Evolutionary conservation across 2,113 vertebrate genomes (phyloP).

Genomic region (Neolamprologus tretocephalus): DNA sequence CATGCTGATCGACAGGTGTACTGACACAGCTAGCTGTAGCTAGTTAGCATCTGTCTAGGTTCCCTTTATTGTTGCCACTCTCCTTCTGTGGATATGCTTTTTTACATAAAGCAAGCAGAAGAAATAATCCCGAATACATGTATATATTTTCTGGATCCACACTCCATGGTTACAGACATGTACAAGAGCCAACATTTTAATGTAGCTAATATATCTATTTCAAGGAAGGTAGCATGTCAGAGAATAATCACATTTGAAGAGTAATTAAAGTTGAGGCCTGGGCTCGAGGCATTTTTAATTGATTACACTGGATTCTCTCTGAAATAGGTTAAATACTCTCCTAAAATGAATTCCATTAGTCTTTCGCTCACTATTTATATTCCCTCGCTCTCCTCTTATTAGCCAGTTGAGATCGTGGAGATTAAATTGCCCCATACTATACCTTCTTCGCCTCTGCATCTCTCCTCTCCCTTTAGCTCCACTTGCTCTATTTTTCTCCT

Average conservation of each 20-base stretch:
- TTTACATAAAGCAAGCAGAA: background rate
- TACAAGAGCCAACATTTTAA: background rate
- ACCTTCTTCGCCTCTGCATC: slow-evolving; percentile 4
- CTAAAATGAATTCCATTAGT: slow-evolving; percentile 70
- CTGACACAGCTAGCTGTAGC: background rate
- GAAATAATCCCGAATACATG: background rate
- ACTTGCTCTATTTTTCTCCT: background rate
- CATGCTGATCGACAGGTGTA: background rate
- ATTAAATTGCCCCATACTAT: slow-evolving; percentile 52
- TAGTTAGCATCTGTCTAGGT: background rate
- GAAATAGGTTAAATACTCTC: slow-evolving; percentile 65
- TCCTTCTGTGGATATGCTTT: background rate
- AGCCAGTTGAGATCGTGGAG: slow-evolving; percentile 50
- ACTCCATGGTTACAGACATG: background rate
- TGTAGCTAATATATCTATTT: slow-evolving; percentile 38
- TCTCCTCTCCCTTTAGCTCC: background rate
- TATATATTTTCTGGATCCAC: background rate
- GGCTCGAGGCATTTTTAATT: slow-evolving; percentile 59
- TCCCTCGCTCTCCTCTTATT: slow-evolving; percentile 44
- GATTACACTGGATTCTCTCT: slow-evolving; percentile 59
- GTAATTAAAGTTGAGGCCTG: slow-evolving; percentile 51
- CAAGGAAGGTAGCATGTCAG: slow-evolving; percentile 37
- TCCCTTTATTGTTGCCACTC: background rate
- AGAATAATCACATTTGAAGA: slow-evolving; percentile 54
- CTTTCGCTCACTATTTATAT: slow-evolving; percentile 61